Evolutionary conservation across 1,140 invertebrate genomes (phyloP).

Genomic region (Drosophila novamexicana): DNA sequence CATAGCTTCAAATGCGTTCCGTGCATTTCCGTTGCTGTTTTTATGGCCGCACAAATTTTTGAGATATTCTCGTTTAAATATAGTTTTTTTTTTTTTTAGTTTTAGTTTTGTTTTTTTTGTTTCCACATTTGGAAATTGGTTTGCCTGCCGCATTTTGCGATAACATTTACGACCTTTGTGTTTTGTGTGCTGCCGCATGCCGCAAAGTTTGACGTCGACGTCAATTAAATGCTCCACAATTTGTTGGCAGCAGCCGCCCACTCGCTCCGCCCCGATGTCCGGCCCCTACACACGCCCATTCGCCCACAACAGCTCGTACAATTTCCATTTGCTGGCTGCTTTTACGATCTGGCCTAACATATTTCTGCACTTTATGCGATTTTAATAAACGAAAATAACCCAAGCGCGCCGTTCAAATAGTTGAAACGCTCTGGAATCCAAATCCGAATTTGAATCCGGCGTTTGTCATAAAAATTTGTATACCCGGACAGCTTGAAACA

Average conservation of each 20-base stretch:
- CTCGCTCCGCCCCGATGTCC: background rate
- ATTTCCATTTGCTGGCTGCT: constrained; percentile 64
- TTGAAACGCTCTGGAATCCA: constrained; percentile 48
- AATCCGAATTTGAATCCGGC: constrained; percentile 43
- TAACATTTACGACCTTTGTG: constrained; percentile 75
- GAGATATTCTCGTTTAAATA: constrained; percentile 52
- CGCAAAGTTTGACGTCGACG: constrained; percentile 52
- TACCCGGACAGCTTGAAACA: constrained; percentile 59
- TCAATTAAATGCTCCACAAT: constrained; percentile 68
- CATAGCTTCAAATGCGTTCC: constrained; percentile 21
- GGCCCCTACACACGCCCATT: background rate
- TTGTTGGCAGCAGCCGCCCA: constrained; percentile 30
- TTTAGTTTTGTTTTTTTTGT: constrained; percentile 22
- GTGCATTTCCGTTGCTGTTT: constrained; percentile 51
- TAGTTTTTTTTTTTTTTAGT: constrained; percentile 40
- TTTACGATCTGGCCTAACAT: constrained; percentile 69
- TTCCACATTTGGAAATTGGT: constrained; percentile 71
- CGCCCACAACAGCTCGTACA: constrained; percentile 49
- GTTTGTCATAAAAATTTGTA: constrained; percentile 79
- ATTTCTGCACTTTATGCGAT: constrained; percentile 81
- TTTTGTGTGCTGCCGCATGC: constrained; percentile 52
- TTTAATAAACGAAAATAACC: constrained; percentile 80
- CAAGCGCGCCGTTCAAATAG: constrained; percentile 47
- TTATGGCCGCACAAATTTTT: constrained; percentile 56
- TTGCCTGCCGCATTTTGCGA: constrained; percentile 65